These are phyloP conservation scores for Hypomecis atomaria DNA, from an alignment of 2,888 invertebrate species.

Conservation along the genomic window DNA sequence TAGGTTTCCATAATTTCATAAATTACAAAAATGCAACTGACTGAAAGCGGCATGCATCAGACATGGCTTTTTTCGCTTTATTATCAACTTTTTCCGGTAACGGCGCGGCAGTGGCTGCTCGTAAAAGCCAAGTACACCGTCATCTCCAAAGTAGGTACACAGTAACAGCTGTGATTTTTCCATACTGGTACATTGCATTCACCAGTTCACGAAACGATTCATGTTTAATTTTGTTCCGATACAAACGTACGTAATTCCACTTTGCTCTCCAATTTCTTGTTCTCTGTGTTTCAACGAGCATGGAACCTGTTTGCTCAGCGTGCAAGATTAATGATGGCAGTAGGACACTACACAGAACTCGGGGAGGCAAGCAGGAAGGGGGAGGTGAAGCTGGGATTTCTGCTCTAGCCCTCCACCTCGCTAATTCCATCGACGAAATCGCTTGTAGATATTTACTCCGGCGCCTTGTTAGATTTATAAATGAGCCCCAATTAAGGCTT, in stretches of 20 bases:
- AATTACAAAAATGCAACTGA: too few relatives aligned
- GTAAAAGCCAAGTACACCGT: too few relatives aligned
- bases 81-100: too few relatives aligned
- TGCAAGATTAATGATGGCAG: conserved; percentile 79
- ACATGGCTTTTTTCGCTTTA: too few relatives aligned
- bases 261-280: conserved; percentile 31
- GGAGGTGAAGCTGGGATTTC: conserved; percentile 52
- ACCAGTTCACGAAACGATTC: neutral
- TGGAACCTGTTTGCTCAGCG: conserved; percentile 68
- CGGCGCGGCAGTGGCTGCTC: too few relatives aligned
- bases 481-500: conserved; percentile 60
- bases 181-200: neutral
- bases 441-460: conserved; percentile 58
- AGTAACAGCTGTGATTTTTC: neutral
- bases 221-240: conserved; percentile 8
- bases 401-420: conserved; percentile 50
- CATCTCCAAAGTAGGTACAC: too few relatives aligned
- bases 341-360: conserved; percentile 62
- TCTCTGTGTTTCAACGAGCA: conserved; percentile 42
- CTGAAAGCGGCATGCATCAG: too few relatives aligned
- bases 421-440: conserved; percentile 57
- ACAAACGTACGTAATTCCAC: conserved; percentile 30
- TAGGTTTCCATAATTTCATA: too few relatives aligned
- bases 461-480: conserved; percentile 62
- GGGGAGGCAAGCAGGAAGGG: conserved; percentile 47